Base-by-base conservation (phyloP, 1,140 invertebrate genomes). In the Daktulosphaira vitifoliae region DNA sequence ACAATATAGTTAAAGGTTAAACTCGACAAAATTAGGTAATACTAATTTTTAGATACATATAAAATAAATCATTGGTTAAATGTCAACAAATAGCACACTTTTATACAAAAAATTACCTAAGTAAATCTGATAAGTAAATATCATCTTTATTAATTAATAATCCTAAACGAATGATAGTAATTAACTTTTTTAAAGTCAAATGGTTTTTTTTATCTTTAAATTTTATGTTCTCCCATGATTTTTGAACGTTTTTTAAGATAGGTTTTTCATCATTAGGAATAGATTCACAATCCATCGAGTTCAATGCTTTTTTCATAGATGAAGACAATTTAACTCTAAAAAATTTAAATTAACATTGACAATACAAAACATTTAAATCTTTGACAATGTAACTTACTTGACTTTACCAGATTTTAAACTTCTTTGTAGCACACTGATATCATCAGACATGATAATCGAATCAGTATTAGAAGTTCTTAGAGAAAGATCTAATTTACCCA, bases 351-450 rank as follows among this genome's bases (percentile, higher is more conserved):
- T 59, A 29, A 44, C 3, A 11, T 33, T 33, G 15, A 48, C 39
- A 48, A 29, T 29, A 62, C 26, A 33, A 48, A 18, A 22, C 20
- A 48, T 18, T 20, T 4, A 20, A 18, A 18, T 48, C 6, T 26
- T 23, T n/a, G n/a, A n/a, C n/a, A n/a, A n/a, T n/a, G n/a, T 29
- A 18, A 20, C 13, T 15, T 48, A 62, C 56, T 62, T 62, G n/a
- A 46, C 20, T 62, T 62, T 62, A 9, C 13, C 18, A 29, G 42
- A 46, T 22, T 62, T 62, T 4, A 20, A 46, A 33, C 25, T 20
- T 62, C 56, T 62, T 26, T 62, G 42, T 23, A 62, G 46, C 20
- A 62, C 26, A 62, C 42, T 62, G 15, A 62, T 13, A 62, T 62
- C 42, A 48, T 48, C 15, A 46, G 56, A 48, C 20, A n/a, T n/a